Conservation (phyloP, 2,888 invertebrate species). For the Pecten maximus region DNA sequence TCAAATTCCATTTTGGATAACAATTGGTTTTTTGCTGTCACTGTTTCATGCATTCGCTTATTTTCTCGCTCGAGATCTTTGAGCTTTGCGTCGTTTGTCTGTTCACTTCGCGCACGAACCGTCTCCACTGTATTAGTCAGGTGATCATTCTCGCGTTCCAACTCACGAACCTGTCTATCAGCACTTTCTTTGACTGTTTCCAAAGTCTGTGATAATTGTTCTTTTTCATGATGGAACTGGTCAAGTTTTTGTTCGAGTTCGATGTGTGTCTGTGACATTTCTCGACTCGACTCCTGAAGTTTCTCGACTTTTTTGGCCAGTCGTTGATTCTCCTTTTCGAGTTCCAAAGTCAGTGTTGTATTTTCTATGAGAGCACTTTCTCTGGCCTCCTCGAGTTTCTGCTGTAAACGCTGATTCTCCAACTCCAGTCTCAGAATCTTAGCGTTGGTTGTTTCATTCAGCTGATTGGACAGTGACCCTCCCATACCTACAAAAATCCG, state of each 20-base stretch:
- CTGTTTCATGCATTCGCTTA: conserved; percentile 79
- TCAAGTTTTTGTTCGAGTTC: conserved; percentile 91
- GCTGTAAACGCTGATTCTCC: conserved; percentile 91
- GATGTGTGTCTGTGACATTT: conserved; percentile 89
- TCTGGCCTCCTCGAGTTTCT: conserved; percentile 91
- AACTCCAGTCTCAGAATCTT: conserved; percentile 93
- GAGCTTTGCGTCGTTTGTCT: conserved; percentile 84
- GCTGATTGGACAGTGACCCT: conserved; percentile 90
- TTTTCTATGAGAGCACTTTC: conserved; percentile 92
- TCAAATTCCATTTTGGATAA: conserved; percentile 82
- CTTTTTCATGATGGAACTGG: conserved; percentile 92
- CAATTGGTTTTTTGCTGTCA: conserved; percentile 74
- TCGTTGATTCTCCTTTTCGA: conserved; percentile 94
- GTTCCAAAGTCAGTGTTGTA: conserved; percentile 87
- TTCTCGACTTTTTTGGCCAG: conserved; percentile 91
- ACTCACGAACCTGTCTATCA: conserved; percentile 78
- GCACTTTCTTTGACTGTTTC: conserved; percentile 87
- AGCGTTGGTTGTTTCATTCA: conserved; percentile 95
- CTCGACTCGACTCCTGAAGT: conserved; percentile 89
- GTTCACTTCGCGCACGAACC: conserved; percentile 90
- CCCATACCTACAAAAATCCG: conserved; percentile 67
- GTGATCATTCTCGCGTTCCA: conserved; percentile 90
- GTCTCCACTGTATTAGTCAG: conserved; percentile 91
- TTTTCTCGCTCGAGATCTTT: conserved; percentile 83
- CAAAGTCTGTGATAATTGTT: conserved; percentile 91